phyloP scores from a whole-genome alignment of 2,113 vertebrate genomes.

The Peromyscus polionotus region DNA sequence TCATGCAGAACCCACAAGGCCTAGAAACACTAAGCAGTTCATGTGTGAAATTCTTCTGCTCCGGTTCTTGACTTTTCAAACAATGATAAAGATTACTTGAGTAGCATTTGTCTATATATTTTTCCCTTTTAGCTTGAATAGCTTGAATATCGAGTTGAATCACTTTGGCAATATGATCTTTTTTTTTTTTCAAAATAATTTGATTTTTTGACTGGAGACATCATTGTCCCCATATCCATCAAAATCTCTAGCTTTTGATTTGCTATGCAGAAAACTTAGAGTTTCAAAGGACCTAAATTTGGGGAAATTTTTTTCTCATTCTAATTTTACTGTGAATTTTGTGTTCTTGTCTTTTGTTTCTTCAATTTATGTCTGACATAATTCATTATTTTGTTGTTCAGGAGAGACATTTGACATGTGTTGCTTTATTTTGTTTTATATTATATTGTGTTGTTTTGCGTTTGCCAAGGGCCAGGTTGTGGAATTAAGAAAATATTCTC shows the following conservation, averaged over 20 bases:
- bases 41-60: too few species aligned
- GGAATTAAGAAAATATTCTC: neutral
- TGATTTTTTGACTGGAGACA: neutral
- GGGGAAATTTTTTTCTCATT: neutral
- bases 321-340: neutral
- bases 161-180: conserved; percentile 48
- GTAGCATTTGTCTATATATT: neutral
- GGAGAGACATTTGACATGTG: neutral
- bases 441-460: neutral
- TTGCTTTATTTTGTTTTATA: neutral
- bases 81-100: neutral
- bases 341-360: neutral
- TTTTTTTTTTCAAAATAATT: neutral
- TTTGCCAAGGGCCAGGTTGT: neutral
- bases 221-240: conserved; percentile 34
- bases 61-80: neutral
- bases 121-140: neutral
- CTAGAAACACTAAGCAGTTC: too few species aligned
- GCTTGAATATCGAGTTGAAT: neutral
- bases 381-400: neutral
- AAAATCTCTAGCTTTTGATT: conserved; percentile 62
- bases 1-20: too few species aligned
- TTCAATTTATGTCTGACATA: neutral
- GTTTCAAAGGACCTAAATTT: neutral
- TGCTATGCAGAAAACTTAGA: neutral